Conservation (phyloP, 1,140 invertebrate genomes). For the Nasonia longicornis region DNA sequence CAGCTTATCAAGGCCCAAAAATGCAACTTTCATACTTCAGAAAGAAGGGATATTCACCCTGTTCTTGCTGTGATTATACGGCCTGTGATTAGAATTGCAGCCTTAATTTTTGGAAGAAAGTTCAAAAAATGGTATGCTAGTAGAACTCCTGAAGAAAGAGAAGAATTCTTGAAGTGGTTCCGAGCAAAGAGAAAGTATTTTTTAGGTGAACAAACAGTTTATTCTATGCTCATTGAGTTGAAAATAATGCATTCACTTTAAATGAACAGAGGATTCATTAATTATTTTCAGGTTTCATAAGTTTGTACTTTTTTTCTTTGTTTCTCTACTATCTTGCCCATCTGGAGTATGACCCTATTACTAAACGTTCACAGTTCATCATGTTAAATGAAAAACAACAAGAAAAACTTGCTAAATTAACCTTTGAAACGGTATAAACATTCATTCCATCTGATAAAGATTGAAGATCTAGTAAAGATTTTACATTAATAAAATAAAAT, state of each 20-base stretch:
- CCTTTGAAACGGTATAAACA: slow-evolving; percentile 52
- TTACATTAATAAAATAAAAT: background rate
- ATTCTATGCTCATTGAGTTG: background rate
- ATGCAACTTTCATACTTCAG: slow-evolving; percentile 58
- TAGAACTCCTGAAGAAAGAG: slow-evolving; percentile 60
- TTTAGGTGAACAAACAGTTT: slow-evolving; percentile 46
- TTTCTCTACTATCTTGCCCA: slow-evolving; percentile 68
- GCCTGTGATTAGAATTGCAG: slow-evolving; percentile 57
- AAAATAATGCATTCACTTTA: background rate
- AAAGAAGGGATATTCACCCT: slow-evolving; percentile 53
- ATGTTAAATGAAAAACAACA: slow-evolving; percentile 69
- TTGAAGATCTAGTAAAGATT: background rate
- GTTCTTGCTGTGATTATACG: slow-evolving; percentile 57
- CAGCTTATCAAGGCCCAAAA: slow-evolving; percentile 44
- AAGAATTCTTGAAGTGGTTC: slow-evolving; percentile 56
- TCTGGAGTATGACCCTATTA: slow-evolving; percentile 70
- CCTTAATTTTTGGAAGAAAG: slow-evolving; percentile 61
- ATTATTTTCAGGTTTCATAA: slow-evolving; percentile 53
- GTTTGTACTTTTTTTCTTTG: slow-evolving; percentile 47
- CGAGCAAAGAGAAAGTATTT: slow-evolving; percentile 48
- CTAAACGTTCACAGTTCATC: slow-evolving; percentile 70
- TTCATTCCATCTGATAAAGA: background rate
- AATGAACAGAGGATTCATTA: slow-evolving; percentile 12
- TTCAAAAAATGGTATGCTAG: slow-evolving; percentile 69
- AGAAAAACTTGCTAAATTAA: slow-evolving; percentile 59